Conservation (phyloP, 2,888 invertebrate genomes). For the Leptinotarsa juncta region DNA sequence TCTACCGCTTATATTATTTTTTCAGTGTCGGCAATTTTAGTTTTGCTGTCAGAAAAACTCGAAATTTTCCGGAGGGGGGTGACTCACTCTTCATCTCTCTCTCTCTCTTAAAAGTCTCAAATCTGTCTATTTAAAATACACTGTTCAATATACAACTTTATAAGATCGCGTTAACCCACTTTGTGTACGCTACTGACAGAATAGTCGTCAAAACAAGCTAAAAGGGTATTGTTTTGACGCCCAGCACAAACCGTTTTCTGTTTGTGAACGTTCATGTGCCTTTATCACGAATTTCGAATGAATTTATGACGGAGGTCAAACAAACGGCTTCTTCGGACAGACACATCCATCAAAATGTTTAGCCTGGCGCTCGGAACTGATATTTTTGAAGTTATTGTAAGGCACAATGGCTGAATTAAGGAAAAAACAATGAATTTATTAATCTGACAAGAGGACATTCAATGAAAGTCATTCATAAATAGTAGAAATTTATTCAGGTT, state of each 20-base stretch:
- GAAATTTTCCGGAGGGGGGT: too few species aligned
- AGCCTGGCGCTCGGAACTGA: not conserved
- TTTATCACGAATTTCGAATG: constrained; percentile 15
- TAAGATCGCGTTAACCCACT: not conserved
- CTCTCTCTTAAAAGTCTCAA: too few species aligned
- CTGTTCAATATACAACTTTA: not conserved
- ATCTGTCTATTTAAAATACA: not conserved
- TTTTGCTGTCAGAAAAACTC: too few species aligned
- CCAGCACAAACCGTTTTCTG: constrained; percentile 12
- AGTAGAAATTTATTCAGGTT: too few species aligned
- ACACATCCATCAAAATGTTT: constrained; percentile 16
- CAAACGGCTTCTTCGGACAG: constrained; percentile 5
- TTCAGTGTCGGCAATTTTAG: too few species aligned
- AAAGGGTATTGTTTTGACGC: constrained; percentile 14
- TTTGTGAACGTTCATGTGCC: constrained; percentile 8
- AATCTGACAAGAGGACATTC: not conserved
- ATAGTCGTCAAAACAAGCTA: constrained; percentile 12
- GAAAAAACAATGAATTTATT: not conserved
- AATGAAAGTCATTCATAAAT: too few species aligned
- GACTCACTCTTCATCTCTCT: too few species aligned
- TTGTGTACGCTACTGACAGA: not conserved
- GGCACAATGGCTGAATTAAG: not conserved
- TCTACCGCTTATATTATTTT: too few species aligned
- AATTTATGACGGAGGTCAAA: constrained; percentile 16
- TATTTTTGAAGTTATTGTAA: not conserved